phyloP scores from a whole-genome alignment of 2,888 invertebrate species.

The Lochmaea crataegi region DNA sequence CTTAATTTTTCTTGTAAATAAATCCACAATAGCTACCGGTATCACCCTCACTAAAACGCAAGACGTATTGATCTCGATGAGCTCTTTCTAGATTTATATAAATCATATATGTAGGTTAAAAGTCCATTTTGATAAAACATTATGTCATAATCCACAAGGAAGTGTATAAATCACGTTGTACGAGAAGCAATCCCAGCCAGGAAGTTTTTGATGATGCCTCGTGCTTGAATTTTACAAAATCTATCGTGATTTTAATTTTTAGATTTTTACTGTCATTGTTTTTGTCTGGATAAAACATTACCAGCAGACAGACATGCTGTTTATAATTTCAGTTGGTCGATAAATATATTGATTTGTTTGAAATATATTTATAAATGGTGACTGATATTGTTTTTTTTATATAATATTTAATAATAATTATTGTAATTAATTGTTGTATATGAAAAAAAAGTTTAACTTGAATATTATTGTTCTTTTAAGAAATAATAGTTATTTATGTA shows the following conservation, averaged over 20 bases:
- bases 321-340: background rate
- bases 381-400: background rate
- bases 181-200: constrained; percentile 13
- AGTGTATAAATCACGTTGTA: constrained; percentile 25
- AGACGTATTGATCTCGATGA: constrained; percentile 20
- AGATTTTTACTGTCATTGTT: background rate
- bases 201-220: constrained; percentile 25
- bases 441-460: background rate
- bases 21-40: constrained; percentile 1
- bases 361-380: background rate
- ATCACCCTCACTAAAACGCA: constrained; percentile 26
- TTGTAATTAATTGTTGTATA: background rate
- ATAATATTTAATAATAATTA: background rate
- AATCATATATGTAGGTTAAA: constrained; percentile 38
- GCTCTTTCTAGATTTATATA: constrained; percentile 39
- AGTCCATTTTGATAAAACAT: constrained; percentile 40
- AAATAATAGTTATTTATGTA: too few relatives aligned
- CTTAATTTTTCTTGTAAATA: background rate
- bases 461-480: too few relatives aligned
- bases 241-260: background rate
- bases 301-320: constrained; percentile 1
- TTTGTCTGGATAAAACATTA: background rate
- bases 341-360: background rate
- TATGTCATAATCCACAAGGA: constrained; percentile 41
- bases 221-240: constrained; percentile 10